Evolutionary conservation across 2,888 invertebrate species (phyloP).

Genomic region (Apoda limacodes): DNA sequence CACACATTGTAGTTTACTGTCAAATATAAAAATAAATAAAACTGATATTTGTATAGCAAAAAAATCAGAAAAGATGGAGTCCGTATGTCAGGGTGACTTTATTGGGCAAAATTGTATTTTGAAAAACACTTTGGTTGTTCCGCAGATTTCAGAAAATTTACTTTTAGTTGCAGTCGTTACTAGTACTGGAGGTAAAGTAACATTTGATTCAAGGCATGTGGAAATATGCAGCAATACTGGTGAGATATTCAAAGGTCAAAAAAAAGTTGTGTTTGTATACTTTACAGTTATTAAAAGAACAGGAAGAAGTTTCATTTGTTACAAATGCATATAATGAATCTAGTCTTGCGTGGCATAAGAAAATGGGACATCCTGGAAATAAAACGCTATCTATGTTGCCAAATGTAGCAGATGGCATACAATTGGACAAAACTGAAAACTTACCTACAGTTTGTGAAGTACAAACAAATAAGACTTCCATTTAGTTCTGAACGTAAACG

Average conservation of each 20-base stretch:
- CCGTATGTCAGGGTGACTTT: neutral
- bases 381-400: neutral
- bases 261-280: too few species aligned
- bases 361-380: conserved; percentile 2
- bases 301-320: too few species aligned
- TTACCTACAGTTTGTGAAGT: neutral
- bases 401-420: neutral
- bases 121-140: conserved; percentile 1
- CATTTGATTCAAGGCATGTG: neutral
- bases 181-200: neutral
- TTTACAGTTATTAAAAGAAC: too few species aligned
- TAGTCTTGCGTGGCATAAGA: conserved; percentile 1
- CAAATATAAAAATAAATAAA: too few species aligned
- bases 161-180: conserved; percentile 2
- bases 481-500: neutral
- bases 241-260: neutral
- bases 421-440: neutral
- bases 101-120: neutral
- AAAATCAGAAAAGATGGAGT: too few species aligned
- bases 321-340: too few species aligned
- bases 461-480: neutral
- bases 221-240: conserved; percentile 1
- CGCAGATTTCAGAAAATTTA: neutral
- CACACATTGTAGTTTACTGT: too few species aligned
- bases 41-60: too few species aligned